A percentile compares a stretch with the other conserved stretches of the same genome.
phyloP scores from a whole-genome alignment of 2,113 vertebrate genomes.

The Urocitellus parryii region DNA sequence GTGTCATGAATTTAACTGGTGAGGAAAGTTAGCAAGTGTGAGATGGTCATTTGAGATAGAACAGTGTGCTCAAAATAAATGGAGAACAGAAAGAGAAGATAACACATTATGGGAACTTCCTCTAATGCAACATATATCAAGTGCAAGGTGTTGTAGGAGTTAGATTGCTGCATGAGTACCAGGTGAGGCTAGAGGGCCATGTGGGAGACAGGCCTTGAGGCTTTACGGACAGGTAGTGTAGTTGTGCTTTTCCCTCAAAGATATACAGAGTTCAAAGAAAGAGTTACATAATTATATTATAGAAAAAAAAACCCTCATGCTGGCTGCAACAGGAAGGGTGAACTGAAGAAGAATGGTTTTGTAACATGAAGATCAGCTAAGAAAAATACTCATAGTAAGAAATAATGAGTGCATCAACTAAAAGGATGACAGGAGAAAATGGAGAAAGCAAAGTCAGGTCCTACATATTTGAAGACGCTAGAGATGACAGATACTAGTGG shows the following conservation, averaged over 20 bases:
- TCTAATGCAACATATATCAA: not conserved
- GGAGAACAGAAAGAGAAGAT: not conserved
- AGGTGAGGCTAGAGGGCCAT: not conserved
- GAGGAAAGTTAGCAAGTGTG: not conserved
- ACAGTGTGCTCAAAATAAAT: not conserved
- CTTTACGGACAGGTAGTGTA: not conserved
- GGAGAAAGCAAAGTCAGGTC: not conserved
- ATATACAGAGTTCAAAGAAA: not conserved
- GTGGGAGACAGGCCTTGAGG: not conserved
- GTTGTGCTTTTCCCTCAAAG: not conserved
- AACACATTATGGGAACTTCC: not conserved
- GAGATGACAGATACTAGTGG: not conserved
- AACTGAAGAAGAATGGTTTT: not conserved
- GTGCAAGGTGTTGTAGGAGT: not conserved
- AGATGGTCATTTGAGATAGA: not conserved
- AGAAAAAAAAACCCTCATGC: not conserved
- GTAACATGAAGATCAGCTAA: not conserved
- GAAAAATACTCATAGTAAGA: not conserved
- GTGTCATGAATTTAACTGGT: not conserved
- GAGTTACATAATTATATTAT: not conserved
- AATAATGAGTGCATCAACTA: not conserved
- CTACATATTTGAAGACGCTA: not conserved
- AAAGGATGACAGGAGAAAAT: not conserved
- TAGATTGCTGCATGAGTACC: no score
- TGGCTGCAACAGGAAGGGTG: not conserved